Conservation (phyloP, 2,888 invertebrate genomes). For the Ophion ellenae region DNA sequence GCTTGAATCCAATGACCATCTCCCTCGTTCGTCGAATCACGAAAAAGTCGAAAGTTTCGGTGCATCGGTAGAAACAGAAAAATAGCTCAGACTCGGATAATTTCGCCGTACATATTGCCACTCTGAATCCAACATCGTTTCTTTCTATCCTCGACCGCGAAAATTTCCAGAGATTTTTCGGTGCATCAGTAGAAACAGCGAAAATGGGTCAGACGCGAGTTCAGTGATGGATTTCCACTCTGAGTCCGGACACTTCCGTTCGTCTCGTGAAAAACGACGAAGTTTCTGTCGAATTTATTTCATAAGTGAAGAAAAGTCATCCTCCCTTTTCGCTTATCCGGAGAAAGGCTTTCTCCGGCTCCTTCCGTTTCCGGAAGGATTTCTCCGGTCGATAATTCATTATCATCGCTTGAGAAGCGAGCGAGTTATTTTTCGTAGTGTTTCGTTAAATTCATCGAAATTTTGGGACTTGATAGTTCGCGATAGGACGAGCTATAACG, state of each 20-base stretch:
- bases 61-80: neutral
- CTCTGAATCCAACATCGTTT: neutral
- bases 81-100: neutral
- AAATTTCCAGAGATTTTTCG: too few relatives aligned
- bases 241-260: neutral
- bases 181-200: neutral
- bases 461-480: too few relatives aligned
- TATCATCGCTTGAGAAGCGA: too few relatives aligned
- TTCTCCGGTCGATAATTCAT: too few relatives aligned
- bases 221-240: neutral
- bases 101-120: neutral
- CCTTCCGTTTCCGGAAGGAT: neutral
- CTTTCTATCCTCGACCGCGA: neutral
- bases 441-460: too few relatives aligned
- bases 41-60: neutral
- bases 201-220: neutral
- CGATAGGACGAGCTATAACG: too few relatives aligned
- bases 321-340: neutral
- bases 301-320: neutral
- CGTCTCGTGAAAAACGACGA: neutral
- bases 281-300: neutral
- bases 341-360: neutral
- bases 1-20: neutral
- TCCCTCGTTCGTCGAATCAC: neutral
- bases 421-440: too few relatives aligned